Base-by-base conservation (phyloP, 2,888 invertebrate genomes). In the Trissoscelio sp. region DNA sequence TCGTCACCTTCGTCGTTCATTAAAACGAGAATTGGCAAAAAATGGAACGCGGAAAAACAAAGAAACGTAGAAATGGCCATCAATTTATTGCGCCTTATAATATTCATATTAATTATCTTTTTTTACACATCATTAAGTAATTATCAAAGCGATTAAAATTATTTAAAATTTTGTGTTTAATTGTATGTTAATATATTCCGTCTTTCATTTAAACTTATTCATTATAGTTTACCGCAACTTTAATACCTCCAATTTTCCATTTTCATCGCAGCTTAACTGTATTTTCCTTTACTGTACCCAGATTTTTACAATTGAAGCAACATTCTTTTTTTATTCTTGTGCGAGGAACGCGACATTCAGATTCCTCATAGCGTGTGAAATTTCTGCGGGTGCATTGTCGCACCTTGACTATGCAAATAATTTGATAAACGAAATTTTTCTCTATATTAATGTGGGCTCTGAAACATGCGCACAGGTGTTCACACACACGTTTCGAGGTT, bases 401-500 rank as follows among this genome's bases (percentile, higher is more conserved):
- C 55, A 16, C 6, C 22, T 64, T 14, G 55, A 16, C 51, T 67
- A 67, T 60, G 70, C 64, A 78, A 78, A 70, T 70, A 62, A 70
- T 70, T 78, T 64, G 70, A 62, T 57, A 70, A 57, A 70, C 55
- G 31, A 62, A 67, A 70, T 20, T 67, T 37, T 62, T 57, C 64
- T 62, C 78, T 55, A 62, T 60, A 77, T 77, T 77, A 62, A 53
- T 39, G 2, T 3, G 4, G 53, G 12, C 67, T 75, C 48, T 14
- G 12, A 24, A 44, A 28, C 48, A 34, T 48, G 39, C 5, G 79
- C 60, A 62, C 75, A 66, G 70, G 75, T 77, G 77, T 73, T 55
- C 77, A 37, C 73, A 51, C 44, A 51, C 46, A 60, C 77, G 73
- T 78, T 74, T 74, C 74, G 69, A 74, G 70, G 57, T 69, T 74